phyloP scores from a whole-genome alignment of 2,888 invertebrate species.

The Portevinia maculata region DNA sequence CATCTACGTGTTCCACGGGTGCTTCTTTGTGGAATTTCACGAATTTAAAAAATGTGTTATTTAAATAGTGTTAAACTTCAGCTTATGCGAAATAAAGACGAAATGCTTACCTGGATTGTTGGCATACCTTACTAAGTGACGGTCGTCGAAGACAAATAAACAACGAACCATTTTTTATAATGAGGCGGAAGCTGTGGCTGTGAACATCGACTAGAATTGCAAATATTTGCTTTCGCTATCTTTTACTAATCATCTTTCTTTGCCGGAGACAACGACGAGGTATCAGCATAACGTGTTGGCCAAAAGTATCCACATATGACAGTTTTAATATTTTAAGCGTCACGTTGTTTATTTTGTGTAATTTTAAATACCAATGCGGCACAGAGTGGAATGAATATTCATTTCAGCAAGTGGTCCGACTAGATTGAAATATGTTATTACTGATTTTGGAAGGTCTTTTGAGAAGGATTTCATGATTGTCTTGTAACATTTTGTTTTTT shows the following conservation, averaged over 20 bases:
- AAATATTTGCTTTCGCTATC: neutral
- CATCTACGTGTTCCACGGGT: too few species aligned
- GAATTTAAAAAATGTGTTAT: too few species aligned
- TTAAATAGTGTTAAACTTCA: too few species aligned
- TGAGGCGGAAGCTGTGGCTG: conserved; percentile 2
- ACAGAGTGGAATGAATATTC: neutral
- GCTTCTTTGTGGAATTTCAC: too few species aligned
- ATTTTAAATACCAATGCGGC: neutral
- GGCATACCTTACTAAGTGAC: conserved; percentile 3
- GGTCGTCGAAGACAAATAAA: neutral
- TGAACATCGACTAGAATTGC: conserved; percentile 7
- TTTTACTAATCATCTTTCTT: neutral
- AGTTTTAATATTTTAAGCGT: conserved; percentile 7
- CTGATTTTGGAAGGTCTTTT: too few species aligned
- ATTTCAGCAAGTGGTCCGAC: too few species aligned
- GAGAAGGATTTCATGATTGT: too few species aligned
- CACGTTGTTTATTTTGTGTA: neutral
- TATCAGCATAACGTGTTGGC: conserved; percentile 19
- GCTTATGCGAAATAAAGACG: neutral
- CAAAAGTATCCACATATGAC: neutral
- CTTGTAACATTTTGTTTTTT: too few species aligned
- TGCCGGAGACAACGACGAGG: neutral
- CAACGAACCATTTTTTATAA: neutral
- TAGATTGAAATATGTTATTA: too few species aligned
- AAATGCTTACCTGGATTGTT: neutral